Percentiles rank a stretch among this genome's conserved stretches.
These are phyloP conservation scores for Agrochola macilenta DNA, from an alignment of 2,888 invertebrate species.

Conservation along the genomic window DNA sequence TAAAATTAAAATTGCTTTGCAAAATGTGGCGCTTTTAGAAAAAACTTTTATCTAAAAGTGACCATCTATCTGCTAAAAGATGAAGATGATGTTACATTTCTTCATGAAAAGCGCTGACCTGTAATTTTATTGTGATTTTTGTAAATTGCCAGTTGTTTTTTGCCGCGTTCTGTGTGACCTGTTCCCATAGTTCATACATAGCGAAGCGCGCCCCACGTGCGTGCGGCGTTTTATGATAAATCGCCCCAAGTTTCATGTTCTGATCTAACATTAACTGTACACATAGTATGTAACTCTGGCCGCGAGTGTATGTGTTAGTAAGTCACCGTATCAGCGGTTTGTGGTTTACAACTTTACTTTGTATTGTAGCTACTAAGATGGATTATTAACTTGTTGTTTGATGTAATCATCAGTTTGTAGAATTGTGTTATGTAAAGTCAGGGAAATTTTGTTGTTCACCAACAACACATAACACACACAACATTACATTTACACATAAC, in stretches of 20 bases:
- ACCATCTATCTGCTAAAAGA: neutral
- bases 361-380: conserved; percentile 25
- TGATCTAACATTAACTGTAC: conserved; percentile 60
- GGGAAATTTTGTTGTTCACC: too few species aligned
- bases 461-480: too few species aligned
- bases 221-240: conserved; percentile 75
- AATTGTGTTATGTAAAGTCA: neutral
- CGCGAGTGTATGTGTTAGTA: conserved; percentile 21
- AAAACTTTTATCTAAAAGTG: accelerated
- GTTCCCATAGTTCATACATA: conserved; percentile 65
- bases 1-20: too few species aligned
- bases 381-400: conserved; percentile 1
- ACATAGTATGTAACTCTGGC: conserved; percentile 29
- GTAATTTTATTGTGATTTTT: neutral
- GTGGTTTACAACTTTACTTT: conserved; percentile 28
- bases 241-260: conserved; percentile 71
- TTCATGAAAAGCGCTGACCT: neutral
- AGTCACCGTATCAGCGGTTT: conserved; percentile 40
- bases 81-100: neutral
- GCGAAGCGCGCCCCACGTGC: conserved; percentile 69
- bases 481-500: too few species aligned
- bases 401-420: neutral
- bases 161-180: conserved; percentile 37
- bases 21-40: neutral
- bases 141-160: neutral